phyloP scores from a whole-genome alignment of 1,140 invertebrate genomes.

The Hydropsyche tenuis region DNA sequence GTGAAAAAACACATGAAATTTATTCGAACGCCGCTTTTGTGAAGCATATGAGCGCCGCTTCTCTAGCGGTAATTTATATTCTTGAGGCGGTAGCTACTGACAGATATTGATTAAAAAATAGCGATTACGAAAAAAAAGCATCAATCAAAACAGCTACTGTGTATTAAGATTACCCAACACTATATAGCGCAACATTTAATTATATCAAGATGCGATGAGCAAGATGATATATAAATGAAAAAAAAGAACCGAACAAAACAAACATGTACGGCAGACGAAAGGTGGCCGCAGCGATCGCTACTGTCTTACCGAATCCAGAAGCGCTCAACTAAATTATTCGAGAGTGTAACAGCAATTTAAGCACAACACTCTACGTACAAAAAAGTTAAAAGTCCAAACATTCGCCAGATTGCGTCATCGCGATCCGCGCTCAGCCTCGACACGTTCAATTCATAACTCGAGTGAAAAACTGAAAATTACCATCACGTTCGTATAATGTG shows the following conservation, averaged over 20 bases:
- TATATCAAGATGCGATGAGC: slow-evolving; percentile 34
- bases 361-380: too few relatives aligned
- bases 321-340: too few relatives aligned
- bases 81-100: slow-evolving; percentile 33
- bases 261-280: neutral
- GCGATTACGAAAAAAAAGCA: slow-evolving; percentile 40
- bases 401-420: too few relatives aligned
- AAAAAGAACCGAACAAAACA: neutral
- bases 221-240: slow-evolving; percentile 10
- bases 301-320: too few relatives aligned
- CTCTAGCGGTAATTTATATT: slow-evolving; percentile 32
- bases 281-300: too few relatives aligned
- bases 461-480: neutral
- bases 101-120: slow-evolving; percentile 40
- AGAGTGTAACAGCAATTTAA: too few relatives aligned
- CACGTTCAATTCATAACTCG: too few relatives aligned
- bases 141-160: slow-evolving; percentile 41
- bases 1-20: too few relatives aligned
- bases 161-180: slow-evolving; percentile 37
- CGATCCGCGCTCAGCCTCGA: too few relatives aligned
- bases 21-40: too few relatives aligned
- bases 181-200: slow-evolving; percentile 35
- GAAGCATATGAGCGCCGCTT: too few relatives aligned
- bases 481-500: neutral
- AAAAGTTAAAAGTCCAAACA: too few relatives aligned